Evolutionary conservation across 2,888 invertebrate genomes (phyloP).

Genomic region (Melinaea menophilus): DNA sequence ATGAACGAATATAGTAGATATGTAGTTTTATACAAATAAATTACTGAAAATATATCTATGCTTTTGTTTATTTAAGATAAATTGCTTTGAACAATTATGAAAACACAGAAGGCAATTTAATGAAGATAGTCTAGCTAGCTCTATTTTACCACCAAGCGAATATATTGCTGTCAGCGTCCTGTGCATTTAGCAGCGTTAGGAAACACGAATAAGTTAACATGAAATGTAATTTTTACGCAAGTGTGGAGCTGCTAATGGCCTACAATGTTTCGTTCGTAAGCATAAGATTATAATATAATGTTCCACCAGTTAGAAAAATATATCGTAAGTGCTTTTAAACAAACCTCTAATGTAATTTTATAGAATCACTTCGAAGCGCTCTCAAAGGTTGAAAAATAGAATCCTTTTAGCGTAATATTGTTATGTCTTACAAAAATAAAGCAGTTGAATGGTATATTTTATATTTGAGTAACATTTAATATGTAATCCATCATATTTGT

Average conservation of each 20-base stretch:
- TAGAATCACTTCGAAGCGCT: constrained; percentile 6
- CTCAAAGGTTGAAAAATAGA: constrained; percentile 4
- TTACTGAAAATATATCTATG: neutral
- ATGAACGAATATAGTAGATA: too few species aligned
- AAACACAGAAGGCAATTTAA: constrained; percentile 13
- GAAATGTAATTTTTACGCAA: constrained; percentile 35
- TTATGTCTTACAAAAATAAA: constrained; percentile 1
- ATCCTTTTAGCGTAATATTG: constrained; percentile 5
- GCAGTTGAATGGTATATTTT: neutral
- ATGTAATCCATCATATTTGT: too few species aligned
- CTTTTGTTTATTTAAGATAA: neutral
- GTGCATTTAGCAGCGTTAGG: constrained; percentile 32
- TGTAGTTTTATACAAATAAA: too few species aligned
- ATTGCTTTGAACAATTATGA: neutral
- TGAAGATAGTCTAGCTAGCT: constrained; percentile 14
- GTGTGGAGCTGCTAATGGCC: constrained; percentile 30
- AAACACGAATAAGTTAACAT: constrained; percentile 35
- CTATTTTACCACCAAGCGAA: constrained; percentile 30
- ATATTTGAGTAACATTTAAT: neutral
- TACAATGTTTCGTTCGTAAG: constrained; percentile 20
- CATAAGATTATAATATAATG: constrained; percentile 7
- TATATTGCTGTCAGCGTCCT: constrained; percentile 35
- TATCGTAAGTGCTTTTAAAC: constrained; percentile 8
- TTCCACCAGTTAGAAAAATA: constrained; percentile 1
- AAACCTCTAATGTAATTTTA: constrained; percentile 8